Percentiles rank a stretch among this genome's conserved stretches.
These are phyloP conservation scores for Drosophila pectinifera DNA, from an alignment of 1,140 invertebrate genomes.

Conservation along the genomic window DNA sequence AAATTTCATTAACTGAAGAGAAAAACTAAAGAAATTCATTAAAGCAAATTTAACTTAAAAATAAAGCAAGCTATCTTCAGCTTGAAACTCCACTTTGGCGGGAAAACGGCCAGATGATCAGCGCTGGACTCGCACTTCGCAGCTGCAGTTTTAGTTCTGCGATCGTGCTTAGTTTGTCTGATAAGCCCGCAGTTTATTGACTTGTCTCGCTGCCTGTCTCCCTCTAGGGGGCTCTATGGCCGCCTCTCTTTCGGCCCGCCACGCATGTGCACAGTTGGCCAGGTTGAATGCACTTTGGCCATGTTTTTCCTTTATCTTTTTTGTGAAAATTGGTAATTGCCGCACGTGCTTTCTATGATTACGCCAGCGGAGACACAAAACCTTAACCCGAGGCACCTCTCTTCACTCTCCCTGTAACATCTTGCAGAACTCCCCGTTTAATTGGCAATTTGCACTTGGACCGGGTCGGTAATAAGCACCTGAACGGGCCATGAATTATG, in stretches of 20 bases:
- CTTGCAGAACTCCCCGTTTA: slow-evolving; percentile 46
- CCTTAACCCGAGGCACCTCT: slow-evolving; percentile 29
- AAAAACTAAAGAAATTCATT: too few relatives aligned
- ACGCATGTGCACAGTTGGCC: slow-evolving; percentile 79
- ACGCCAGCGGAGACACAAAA: slow-evolving; percentile 55
- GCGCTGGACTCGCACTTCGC: slow-evolving; percentile 35
- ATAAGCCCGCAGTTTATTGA: slow-evolving; percentile 68
- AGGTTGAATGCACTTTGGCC: slow-evolving; percentile 75
- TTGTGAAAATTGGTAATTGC: slow-evolving; percentile 73
- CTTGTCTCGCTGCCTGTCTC: slow-evolving; percentile 41
- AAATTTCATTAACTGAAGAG: too few relatives aligned
- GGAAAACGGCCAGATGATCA: slow-evolving; percentile 20
- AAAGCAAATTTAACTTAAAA: too few relatives aligned
- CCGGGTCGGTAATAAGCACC: slow-evolving; percentile 32
- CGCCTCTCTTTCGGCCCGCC: slow-evolving; percentile 17
- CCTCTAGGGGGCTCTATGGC: slow-evolving; percentile 14
- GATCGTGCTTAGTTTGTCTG: slow-evolving; percentile 80
- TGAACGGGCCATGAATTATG: slow-evolving; percentile 60
- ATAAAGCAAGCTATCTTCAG: not conserved
- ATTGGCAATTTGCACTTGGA: slow-evolving; percentile 75
- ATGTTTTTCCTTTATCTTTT: slow-evolving; percentile 61
- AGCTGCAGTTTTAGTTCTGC: slow-evolving; percentile 49
- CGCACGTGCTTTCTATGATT: slow-evolving; percentile 81
- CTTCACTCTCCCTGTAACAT: not conserved
- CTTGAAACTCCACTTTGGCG: not conserved